Base-by-base conservation (phyloP, 2,113 vertebrate genomes). In the Microtus pennsylvanicus region DNA sequence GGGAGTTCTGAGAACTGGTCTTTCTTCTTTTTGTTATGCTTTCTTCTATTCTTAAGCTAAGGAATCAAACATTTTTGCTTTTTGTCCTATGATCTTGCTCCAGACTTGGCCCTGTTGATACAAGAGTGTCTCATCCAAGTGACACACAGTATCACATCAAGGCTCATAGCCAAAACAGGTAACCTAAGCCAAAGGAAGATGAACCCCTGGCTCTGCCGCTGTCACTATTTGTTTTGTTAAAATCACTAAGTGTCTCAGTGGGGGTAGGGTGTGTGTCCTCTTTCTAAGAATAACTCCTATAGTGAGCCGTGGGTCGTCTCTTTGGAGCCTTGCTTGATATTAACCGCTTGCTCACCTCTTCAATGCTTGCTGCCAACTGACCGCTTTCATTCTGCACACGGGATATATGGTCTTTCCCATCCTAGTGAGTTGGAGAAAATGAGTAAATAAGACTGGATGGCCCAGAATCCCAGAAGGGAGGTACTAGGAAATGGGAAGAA, bases 21-120 rank as follows among this genome's bases (percentile, higher is more conserved):
- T 75, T 93, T 83, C 89, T 87, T 94, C 74, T 75, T 65, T 90
- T 75, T 63, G 80, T 19, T 90, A 82, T 86, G 14, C 80, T 92
- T 94, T 69, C 50, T 63, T 45, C 42, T 21, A 1, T 92, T 61
- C 65, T 75, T 80, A 89, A 67, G 72, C 4, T 5, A 61, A 1
- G 17, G 42, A 93, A 63, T n/a, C 58, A 28, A 86, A 90, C 38
- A 26, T 13, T n/a, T 85, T 33, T 24, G 12, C 16, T 12, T 19
- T 38, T 3, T 12, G 42, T 94, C 22, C 52, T 69, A 0, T 55
- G 65, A 63, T 67, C 75, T 78, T 14, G 1, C 22, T 14, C 55
- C 12, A 3, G 38, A 6, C 45, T 38, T 72, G 47, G 45, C 63
- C 45, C 24, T 16, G 30, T 47, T 0, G 13, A 2, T 81, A 30